Evolutionary conservation across 2,113 vertebrate species (phyloP), one percentile per base, ranked within the genome.

Genomic region (Colossoma macropomum): DNA sequence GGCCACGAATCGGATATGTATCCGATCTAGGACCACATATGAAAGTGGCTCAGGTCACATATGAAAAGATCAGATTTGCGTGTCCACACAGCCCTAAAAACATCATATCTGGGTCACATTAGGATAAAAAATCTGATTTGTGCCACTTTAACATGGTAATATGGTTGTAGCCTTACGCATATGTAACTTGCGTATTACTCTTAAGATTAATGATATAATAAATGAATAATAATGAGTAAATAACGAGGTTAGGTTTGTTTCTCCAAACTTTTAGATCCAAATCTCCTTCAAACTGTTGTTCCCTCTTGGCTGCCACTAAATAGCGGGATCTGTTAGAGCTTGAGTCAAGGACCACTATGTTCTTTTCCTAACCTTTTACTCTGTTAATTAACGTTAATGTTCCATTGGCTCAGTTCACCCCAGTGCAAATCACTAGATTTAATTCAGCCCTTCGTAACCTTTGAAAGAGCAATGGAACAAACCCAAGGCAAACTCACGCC

Each of bases 361-460:
- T 79, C 34, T 34, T 80, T 45, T 25, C 17, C 45, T 65, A 73
- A 56, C 48, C 66, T 73, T 38, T 76, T 70, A 54, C 19, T n/a
- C 4, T 71, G 9, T 54, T 32, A 25, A 52, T 63, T 68, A 41
- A 28, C 28, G 80, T 71, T 80, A 84, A 80, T 68, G 59, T 70
- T 77, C 74, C 12, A 10, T 68, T 72, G 63, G 60, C 52, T 54
- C 45, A 4, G 17, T 63, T 48, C 32, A n/a, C 45, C 19, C 66
- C 15, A 45, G 68, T 56, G 60, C 63, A 54, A 84, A 77, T 54
- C 75, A 74, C 34, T 45, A 62, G 25, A 48, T 69, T 77, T 80
- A 75, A 48, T 69, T 69, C 34, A 75, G 23, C 62, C 54, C 50
- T 48, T 76, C 62, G 17, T 66, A 59, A 56, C 73, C 72, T 85